These are phyloP conservation scores for Pantherophis vulpinus DNA, from an alignment of 2,797 vertebrate genomes.

Conservation along the genomic window DNA sequence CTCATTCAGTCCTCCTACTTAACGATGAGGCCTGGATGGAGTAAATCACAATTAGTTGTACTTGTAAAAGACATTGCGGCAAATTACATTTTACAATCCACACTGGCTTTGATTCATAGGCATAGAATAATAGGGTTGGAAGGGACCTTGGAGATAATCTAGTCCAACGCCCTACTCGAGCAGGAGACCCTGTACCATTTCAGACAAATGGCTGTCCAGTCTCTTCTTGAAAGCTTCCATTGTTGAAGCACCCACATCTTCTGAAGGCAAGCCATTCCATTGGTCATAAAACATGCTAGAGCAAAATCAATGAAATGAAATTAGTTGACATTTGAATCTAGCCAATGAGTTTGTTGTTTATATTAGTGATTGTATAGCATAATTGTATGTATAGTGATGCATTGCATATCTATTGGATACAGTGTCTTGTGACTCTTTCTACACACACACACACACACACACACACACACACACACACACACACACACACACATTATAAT, in stretches of 20 bases:
- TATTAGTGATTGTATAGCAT: not conserved
- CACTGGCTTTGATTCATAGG: not conserved
- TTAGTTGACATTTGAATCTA: not conserved
- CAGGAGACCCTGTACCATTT: not conserved
- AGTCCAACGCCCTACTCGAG: not conserved
- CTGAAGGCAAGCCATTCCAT: not conserved
- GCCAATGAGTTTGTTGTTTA: not conserved
- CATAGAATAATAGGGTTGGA: not conserved
- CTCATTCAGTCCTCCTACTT: not conserved
- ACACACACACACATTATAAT: not conserved
- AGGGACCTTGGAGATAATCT: not conserved
- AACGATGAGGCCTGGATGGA: not conserved
- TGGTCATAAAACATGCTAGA: not conserved
- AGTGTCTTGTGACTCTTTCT: not conserved
- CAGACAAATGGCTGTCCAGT: not conserved
- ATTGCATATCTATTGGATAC: not conserved
- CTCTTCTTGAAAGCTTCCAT: not conserved
- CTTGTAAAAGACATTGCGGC: not conserved
- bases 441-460: not conserved
- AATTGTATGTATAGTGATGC: not conserved
- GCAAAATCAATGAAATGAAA: not conserved
- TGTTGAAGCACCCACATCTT: not conserved
- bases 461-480: not conserved
- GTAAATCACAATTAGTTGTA: not conserved
- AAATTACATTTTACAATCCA: not conserved